Conservation (phyloP, 2,888 invertebrate species). For the Eupelmus urozonus region DNA sequence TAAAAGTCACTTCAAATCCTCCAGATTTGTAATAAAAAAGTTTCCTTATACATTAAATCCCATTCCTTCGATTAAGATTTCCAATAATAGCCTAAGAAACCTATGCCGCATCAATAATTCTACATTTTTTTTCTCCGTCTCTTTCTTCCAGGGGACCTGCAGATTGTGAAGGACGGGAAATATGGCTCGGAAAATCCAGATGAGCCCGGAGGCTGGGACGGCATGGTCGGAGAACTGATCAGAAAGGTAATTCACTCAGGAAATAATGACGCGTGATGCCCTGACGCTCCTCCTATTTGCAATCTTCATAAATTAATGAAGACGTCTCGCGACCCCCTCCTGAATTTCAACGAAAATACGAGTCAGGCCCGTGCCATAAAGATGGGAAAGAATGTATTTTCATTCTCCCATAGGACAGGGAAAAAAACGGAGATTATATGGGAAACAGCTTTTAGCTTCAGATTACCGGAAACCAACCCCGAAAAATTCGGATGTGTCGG, state of each 20-base stretch:
- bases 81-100: too few relatives aligned
- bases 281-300: neutral
- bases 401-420: neutral
- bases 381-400: slow-evolving; percentile 33
- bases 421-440: slow-evolving; percentile 17
- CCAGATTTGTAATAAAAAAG: too few relatives aligned
- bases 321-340: neutral
- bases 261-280: slow-evolving; percentile 26
- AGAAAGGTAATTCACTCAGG: slow-evolving; percentile 83
- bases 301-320: slow-evolving; percentile 51
- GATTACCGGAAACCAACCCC: neutral
- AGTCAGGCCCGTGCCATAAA: slow-evolving; percentile 22
- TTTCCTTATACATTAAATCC: too few relatives aligned
- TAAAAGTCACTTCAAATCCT: too few relatives aligned
- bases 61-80: too few relatives aligned
- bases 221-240: slow-evolving; percentile 91
- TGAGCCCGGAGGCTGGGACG: slow-evolving; percentile 90
- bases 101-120: too few relatives aligned
- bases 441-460: neutral
- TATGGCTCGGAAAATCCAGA: slow-evolving; percentile 89
- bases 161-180: slow-evolving; percentile 90
- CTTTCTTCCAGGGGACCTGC: slow-evolving; percentile 85
- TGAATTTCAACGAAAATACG: slow-evolving; percentile 33
- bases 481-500: neutral
- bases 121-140: neutral